Conservation (phyloP, 2,888 invertebrate genomes). For the Proisotoma minuta region DNA sequence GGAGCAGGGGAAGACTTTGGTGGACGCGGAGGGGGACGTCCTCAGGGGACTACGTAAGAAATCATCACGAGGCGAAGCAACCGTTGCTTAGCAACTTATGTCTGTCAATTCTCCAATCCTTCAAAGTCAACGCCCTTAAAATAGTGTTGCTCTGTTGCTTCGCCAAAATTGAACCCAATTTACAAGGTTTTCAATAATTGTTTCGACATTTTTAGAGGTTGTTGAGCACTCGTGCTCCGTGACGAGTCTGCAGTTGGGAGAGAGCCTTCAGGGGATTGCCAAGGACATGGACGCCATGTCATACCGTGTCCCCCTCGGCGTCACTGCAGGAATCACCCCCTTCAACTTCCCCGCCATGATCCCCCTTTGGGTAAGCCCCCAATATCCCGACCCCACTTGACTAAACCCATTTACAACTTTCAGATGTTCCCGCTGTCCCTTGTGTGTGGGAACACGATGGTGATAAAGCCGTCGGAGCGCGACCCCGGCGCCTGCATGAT, state of each 20-base stretch:
- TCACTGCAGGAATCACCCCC: constrained; percentile 92
- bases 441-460: constrained; percentile 88
- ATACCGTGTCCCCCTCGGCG: constrained; percentile 85
- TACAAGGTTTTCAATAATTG: no score
- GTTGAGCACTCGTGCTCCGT: constrained; percentile 96
- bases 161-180: no score
- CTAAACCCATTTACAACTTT: no score
- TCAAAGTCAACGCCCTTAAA: no score
- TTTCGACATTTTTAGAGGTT: constrained; percentile 65
- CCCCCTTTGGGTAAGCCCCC: constrained; percentile 72
- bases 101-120: no score
- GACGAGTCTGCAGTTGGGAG: constrained; percentile 86
- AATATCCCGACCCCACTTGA: not conserved
- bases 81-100: no score
- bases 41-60: constrained; percentile 90
- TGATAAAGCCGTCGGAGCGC: constrained; percentile 93
- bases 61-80: no score
- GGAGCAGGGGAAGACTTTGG: constrained; percentile 95
- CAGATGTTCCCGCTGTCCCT: constrained; percentile 63
- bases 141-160: no score
- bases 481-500: constrained; percentile 96
- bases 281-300: constrained; percentile 96
- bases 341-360: constrained; percentile 99
- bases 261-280: constrained; percentile 77
- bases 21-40: constrained; percentile 97